Conservation (phyloP, 1,140 invertebrate species). For the Calephelis virginiensis region DNA sequence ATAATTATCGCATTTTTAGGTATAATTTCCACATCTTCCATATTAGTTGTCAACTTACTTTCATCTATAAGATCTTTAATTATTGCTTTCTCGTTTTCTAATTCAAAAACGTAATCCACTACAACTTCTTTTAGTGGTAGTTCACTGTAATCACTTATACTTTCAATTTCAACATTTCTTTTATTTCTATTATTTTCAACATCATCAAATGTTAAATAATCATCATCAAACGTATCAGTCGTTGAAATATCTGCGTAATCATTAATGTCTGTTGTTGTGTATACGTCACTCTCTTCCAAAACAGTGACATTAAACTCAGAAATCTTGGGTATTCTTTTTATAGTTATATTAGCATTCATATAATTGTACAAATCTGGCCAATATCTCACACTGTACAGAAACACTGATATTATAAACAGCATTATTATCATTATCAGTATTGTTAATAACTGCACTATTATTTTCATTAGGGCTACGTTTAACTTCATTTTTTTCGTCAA, state of each 20-base stretch:
- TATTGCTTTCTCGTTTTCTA: conserved; percentile 19
- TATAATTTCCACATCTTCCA: conserved; percentile 41
- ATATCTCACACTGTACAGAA: conserved; percentile 56
- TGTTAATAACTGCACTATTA: conserved; percentile 51
- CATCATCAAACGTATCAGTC: conserved; percentile 29
- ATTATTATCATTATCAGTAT: conserved; percentile 53
- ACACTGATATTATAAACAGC: conserved; percentile 47
- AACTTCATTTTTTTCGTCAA: conserved; percentile 46
- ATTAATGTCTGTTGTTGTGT: conserved; percentile 39
- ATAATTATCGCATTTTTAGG: conserved; percentile 21
- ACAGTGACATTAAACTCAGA: conserved; percentile 51
- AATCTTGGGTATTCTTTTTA: conserved; percentile 59
- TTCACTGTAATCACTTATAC: conserved; percentile 39
- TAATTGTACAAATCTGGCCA: conserved; percentile 67
- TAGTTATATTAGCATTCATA: conserved; percentile 62
- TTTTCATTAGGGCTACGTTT: conserved; percentile 42
- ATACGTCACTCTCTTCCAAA: conserved; percentile 44
- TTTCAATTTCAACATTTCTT: conserved; percentile 34
- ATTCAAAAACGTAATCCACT: conserved; percentile 22
- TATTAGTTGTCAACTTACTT: conserved; percentile 37
- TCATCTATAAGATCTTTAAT: conserved; percentile 42
- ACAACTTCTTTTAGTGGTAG: conserved; percentile 29
- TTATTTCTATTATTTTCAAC: conserved; percentile 37
- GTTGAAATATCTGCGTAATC: conserved; percentile 36
- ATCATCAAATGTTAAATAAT: conserved; percentile 41